Conservation (phyloP, 2,888 invertebrate genomes). For the Phania funesta region DNA sequence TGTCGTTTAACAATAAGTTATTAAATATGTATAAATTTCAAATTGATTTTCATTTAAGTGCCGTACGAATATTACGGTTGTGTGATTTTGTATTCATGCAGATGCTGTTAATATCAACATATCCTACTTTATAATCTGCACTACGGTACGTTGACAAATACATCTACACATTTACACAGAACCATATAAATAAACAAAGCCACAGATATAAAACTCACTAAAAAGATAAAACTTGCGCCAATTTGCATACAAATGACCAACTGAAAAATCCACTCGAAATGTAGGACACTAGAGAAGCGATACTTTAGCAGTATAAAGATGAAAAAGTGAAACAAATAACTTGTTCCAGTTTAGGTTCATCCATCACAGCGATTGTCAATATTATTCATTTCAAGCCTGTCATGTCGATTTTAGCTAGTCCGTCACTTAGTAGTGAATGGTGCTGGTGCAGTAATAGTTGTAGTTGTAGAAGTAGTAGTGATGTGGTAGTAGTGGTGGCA, state of each 20-base stretch:
- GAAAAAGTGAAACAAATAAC: slow-evolving; percentile 42
- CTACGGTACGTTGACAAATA: neutral
- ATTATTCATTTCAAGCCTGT: slow-evolving; percentile 59
- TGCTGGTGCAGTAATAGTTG: slow-evolving; percentile 18
- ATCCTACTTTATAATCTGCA: neutral
- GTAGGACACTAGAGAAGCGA: neutral
- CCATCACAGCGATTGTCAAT: slow-evolving; percentile 59
- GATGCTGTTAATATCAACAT: slow-evolving; percentile 6
- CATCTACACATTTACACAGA: neutral
- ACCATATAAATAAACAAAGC: neutral
- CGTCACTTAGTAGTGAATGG: slow-evolving; percentile 48
- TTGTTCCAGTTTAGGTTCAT: slow-evolving; percentile 64
- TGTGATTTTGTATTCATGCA: neutral
- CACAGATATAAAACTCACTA: slow-evolving; percentile 15
- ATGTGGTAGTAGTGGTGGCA: neutral
- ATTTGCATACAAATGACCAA: slow-evolving; percentile 61
- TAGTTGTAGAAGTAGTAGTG: too few species aligned
- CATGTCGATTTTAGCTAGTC: slow-evolving; percentile 60
- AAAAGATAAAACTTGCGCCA: slow-evolving; percentile 36
- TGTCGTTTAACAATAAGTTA: slow-evolving; percentile 24
- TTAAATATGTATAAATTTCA: slow-evolving; percentile 15
- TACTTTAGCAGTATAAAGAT: slow-evolving; percentile 7
- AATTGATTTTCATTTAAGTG: slow-evolving; percentile 44
- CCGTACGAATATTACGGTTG: neutral
- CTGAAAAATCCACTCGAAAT: slow-evolving; percentile 18